Evolutionary conservation across 2,113 vertebrate genomes (phyloP).

Genomic region (Dipodomys spectabilis): DNA sequence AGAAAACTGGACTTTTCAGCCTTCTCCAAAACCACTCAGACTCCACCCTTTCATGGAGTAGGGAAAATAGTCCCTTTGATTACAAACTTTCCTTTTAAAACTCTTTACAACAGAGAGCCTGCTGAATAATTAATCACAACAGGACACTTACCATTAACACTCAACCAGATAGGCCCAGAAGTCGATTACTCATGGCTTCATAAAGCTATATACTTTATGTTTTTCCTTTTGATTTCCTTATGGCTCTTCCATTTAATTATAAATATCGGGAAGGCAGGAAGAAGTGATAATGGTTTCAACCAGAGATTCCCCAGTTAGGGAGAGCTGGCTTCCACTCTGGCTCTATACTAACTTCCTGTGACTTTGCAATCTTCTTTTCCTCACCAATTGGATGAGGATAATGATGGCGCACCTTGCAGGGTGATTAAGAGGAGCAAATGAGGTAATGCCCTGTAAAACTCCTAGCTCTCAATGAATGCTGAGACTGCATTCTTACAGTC

Average conservation of each 20-base stretch:
- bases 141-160: background rate
- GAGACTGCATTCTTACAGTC: background rate
- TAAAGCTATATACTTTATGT: background rate
- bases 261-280: background rate
- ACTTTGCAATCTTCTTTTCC: background rate
- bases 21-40: background rate
- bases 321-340: background rate
- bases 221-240: background rate
- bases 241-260: background rate
- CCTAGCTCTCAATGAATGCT: background rate
- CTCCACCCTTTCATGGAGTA: background rate
- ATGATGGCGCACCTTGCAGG: background rate
- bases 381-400: background rate
- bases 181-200: background rate
- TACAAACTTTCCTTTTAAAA: background rate
- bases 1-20: background rate
- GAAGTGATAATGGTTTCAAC: background rate
- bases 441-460: background rate
- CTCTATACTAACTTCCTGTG: background rate
- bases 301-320: background rate
- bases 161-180: background rate
- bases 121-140: background rate
- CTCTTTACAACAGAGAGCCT: background rate
- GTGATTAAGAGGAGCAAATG: background rate
- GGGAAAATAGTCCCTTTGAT: background rate